Percentiles rank a stretch among this genome's conserved stretches.
Evolutionary conservation across 2,797 vertebrate species (phyloP).

Genomic region (Macropus fuliginosus): DNA sequence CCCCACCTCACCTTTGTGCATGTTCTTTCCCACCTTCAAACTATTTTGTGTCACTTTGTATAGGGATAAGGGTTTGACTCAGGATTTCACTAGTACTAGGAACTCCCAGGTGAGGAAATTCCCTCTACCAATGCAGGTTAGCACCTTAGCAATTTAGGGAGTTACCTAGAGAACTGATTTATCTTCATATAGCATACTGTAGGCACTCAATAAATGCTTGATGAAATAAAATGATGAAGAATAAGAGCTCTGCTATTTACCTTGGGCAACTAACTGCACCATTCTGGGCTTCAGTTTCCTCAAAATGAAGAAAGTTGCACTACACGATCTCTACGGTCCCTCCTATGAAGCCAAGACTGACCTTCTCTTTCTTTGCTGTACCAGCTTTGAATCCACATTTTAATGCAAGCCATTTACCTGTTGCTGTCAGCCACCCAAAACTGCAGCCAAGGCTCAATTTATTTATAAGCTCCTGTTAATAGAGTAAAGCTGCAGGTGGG

Average conservation of each 20-base stretch:
- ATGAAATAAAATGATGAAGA: neutral
- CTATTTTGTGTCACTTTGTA: neutral
- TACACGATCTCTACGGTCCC: neutral
- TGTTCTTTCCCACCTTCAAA: neutral
- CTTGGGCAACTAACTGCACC: neutral
- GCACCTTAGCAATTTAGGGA: neutral
- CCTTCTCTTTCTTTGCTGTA: neutral
- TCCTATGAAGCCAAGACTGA: neutral
- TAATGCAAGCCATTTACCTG: neutral
- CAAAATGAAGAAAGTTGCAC: neutral
- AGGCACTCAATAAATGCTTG: neutral
- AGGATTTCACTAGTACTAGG: neutral
- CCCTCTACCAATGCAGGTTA: neutral
- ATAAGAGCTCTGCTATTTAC: neutral
- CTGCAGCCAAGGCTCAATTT: neutral
- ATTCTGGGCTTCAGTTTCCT: neutral
- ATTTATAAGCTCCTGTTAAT: rapidly evolving
- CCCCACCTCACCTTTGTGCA: neutral
- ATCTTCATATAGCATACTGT: neutral
- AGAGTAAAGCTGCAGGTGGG: constrained; percentile 46
- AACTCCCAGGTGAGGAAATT: neutral
- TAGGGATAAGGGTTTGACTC: neutral
- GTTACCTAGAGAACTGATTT: neutral
- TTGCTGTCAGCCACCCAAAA: neutral
- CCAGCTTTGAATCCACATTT: neutral